phyloP scores from a whole-genome alignment of 2,888 invertebrate genomes.

The Eupelmus urozonus region DNA sequence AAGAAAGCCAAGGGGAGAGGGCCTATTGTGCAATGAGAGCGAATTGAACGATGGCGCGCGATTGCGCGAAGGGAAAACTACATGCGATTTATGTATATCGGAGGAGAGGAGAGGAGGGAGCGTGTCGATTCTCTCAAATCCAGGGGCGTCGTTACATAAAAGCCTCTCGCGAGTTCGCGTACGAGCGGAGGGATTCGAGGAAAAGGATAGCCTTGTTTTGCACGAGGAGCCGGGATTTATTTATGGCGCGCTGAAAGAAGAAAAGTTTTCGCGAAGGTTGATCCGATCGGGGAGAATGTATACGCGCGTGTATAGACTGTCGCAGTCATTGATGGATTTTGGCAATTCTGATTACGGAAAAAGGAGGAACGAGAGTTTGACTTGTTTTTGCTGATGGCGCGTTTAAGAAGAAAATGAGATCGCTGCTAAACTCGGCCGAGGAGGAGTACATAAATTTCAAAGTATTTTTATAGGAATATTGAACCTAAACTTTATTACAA shows the following conservation, averaged over 20 bases:
- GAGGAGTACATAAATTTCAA: too few relatives aligned
- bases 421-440: too few relatives aligned
- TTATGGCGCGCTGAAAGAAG: constrained; percentile 39
- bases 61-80: constrained; percentile 1
- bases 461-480: too few relatives aligned
- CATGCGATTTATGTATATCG: constrained; percentile 35
- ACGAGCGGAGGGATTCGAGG: constrained; percentile 11
- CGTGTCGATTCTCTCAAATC: constrained; percentile 34
- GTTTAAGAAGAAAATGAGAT: too few relatives aligned
- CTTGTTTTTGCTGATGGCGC: too few relatives aligned
- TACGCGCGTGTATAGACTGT: constrained; percentile 1
- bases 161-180: constrained; percentile 10
- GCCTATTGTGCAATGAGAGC: constrained; percentile 35
- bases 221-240: constrained; percentile 18
- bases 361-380: too few relatives aligned
- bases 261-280: constrained; percentile 12
- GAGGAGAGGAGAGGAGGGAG: background rate
- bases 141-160: constrained; percentile 38
- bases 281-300: background rate
- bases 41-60: constrained; percentile 8
- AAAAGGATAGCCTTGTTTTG: constrained; percentile 47
- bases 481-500: too few relatives aligned
- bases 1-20: background rate
- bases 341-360: constrained; percentile 44
- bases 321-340: constrained; percentile 43